These are phyloP conservation scores for Bombus confusus DNA, from an alignment of 1,140 invertebrate genomes.

Conservation along the genomic window DNA sequence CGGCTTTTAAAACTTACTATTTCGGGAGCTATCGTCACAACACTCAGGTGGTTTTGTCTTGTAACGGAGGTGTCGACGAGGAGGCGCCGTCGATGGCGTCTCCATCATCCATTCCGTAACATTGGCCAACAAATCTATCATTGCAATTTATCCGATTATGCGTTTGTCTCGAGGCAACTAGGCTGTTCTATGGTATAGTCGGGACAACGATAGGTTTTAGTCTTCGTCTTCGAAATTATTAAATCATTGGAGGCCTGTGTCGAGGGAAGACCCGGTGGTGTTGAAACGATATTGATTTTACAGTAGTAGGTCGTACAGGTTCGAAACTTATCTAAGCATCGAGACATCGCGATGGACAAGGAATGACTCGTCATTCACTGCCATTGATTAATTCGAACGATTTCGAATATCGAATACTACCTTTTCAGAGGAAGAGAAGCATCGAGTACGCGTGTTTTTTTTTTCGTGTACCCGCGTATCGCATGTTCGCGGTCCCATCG, in stretches of 20 bases:
- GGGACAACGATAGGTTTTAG: slow-evolving; percentile 10
- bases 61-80: slow-evolving; percentile 79
- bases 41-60: slow-evolving; percentile 81
- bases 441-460: slow-evolving; percentile 20
- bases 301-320: neutral
- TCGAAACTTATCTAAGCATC: neutral
- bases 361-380: neutral
- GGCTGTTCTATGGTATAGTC: neutral
- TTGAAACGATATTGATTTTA: slow-evolving; percentile 11
- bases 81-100: slow-evolving; percentile 71
- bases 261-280: neutral
- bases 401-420: neutral
- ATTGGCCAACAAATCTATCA: slow-evolving; percentile 79
- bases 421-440: neutral
- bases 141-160: slow-evolving; percentile 71
- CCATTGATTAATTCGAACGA: neutral
- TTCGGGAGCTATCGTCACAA: slow-evolving; percentile 80
- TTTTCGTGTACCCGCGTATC: slow-evolving; percentile 35
- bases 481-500: slow-evolving; percentile 47
- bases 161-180: slow-evolving; percentile 40
- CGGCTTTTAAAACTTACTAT: slow-evolving; percentile 78
- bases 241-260: neutral
- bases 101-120: slow-evolving; percentile 77
- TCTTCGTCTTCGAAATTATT: neutral
- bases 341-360: neutral